phyloP scores from a whole-genome alignment of 1,140 invertebrate genomes.

The Aphaenogaster rudis region DNA sequence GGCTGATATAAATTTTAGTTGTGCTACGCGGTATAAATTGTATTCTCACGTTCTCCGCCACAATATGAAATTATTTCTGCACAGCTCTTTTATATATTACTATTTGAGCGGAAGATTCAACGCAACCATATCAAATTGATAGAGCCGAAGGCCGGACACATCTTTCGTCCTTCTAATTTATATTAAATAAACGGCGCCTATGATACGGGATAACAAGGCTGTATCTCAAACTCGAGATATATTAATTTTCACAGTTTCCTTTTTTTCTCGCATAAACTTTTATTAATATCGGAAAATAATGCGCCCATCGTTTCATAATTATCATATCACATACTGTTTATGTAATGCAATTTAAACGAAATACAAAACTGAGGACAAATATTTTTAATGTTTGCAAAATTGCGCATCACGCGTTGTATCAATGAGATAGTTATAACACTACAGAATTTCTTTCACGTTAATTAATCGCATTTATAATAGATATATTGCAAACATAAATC shows the following conservation, averaged over 20 bases:
- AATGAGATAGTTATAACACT: too few relatives aligned
- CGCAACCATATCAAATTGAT: conserved; percentile 27
- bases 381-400: too few relatives aligned
- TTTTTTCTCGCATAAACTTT: not conserved
- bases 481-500: too few relatives aligned
- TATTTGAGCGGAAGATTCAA: conserved; percentile 7
- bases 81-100: not conserved
- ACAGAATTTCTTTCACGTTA: too few relatives aligned
- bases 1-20: not conserved
- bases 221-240: not conserved
- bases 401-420: too few relatives aligned
- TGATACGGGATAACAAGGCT: not conserved
- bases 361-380: too few relatives aligned
- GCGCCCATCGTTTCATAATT: too few relatives aligned
- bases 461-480: too few relatives aligned
- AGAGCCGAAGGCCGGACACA: not conserved
- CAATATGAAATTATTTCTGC: not conserved
- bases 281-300: not conserved
- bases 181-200: not conserved
- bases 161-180: conserved; percentile 14
- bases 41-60: not conserved
- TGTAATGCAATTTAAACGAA: too few relatives aligned
- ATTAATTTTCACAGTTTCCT: not conserved
- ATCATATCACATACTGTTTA: too few relatives aligned
- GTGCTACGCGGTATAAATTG: not conserved